Conservation (phyloP, 2,113 vertebrate genomes). For the Eubucco bourcierii region DNA sequence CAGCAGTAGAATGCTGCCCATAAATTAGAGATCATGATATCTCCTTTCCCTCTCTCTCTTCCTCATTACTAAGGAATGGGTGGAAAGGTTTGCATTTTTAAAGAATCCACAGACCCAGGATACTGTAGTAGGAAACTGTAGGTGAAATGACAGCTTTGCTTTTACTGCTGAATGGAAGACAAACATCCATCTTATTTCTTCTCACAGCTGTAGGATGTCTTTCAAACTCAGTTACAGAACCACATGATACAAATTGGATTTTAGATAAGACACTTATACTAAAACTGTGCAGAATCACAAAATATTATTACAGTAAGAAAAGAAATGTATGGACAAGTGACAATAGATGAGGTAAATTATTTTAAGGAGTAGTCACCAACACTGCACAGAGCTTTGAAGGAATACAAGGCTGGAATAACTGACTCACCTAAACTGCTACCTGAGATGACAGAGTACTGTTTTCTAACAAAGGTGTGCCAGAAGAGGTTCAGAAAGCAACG, state of each 20-base stretch:
- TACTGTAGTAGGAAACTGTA: not conserved
- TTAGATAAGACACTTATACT: not conserved
- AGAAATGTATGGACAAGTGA: not conserved
- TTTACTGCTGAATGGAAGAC: not conserved
- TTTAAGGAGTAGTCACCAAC: not conserved
- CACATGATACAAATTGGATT: not conserved
- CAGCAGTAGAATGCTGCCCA: conserved; percentile 5
- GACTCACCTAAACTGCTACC: not conserved
- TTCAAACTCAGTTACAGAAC: not conserved
- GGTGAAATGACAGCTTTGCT: conserved; percentile 3
- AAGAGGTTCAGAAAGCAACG: not conserved
- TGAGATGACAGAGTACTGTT: not conserved
- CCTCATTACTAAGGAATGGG: conserved; percentile 36
- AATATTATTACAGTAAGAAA: not conserved
- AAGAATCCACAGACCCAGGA: conserved; percentile 11
- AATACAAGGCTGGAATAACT: not conserved
- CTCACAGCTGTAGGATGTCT: not conserved
- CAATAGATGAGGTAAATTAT: not conserved
- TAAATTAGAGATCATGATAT: conserved; percentile 39
- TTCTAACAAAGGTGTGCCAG: not conserved
- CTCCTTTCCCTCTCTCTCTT: conserved; percentile 25
- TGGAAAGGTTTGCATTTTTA: conserved; percentile 46
- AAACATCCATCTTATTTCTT: not conserved
- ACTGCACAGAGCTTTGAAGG: not conserved
- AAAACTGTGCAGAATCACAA: not conserved